phyloP scores from a whole-genome alignment of 1,140 invertebrate genomes.

The Leptinotarsa undecemlineata region DNA sequence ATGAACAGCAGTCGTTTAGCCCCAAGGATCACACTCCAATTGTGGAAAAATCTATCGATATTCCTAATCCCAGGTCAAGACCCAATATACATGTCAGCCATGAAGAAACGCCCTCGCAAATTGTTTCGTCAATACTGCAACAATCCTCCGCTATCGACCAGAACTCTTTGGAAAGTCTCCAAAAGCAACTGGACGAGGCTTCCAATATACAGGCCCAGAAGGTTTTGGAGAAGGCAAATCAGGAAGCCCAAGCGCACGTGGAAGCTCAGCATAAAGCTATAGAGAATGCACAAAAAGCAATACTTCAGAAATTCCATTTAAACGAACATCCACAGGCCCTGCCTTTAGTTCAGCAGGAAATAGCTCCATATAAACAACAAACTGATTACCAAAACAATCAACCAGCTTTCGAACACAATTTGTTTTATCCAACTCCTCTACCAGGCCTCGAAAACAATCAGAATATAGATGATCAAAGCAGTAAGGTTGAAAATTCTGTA shows the following conservation, averaged over 20 bases:
- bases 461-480: background rate
- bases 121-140: conserved; percentile 14
- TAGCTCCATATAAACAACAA: background rate
- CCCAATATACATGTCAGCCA: conserved; percentile 29
- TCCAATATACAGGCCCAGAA: conserved; percentile 39
- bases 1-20: conserved; percentile 21
- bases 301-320: conserved; percentile 37
- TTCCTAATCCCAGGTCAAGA: conserved; percentile 28
- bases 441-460: background rate
- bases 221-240: conserved; percentile 41
- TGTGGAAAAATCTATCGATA: conserved; percentile 26
- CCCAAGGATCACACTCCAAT: conserved; percentile 24
- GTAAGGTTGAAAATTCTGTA: background rate
- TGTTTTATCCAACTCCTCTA: background rate
- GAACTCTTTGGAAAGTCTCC: conserved; percentile 24
- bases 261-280: conserved; percentile 44
- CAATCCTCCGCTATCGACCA: conserved; percentile 17
- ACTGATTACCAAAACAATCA: background rate
- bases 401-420: background rate
- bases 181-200: conserved; percentile 42
- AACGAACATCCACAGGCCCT: conserved; percentile 28
- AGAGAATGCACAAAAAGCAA: conserved; percentile 38
- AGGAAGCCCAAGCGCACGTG: conserved; percentile 41
- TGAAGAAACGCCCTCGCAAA: conserved; percentile 15
- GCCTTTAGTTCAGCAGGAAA: background rate